Percentiles rank a stretch among this genome's conserved stretches.
These are phyloP conservation scores for Dexiosoma caninum DNA, from an alignment of 2,888 invertebrate genomes.

Conservation along the genomic window DNA sequence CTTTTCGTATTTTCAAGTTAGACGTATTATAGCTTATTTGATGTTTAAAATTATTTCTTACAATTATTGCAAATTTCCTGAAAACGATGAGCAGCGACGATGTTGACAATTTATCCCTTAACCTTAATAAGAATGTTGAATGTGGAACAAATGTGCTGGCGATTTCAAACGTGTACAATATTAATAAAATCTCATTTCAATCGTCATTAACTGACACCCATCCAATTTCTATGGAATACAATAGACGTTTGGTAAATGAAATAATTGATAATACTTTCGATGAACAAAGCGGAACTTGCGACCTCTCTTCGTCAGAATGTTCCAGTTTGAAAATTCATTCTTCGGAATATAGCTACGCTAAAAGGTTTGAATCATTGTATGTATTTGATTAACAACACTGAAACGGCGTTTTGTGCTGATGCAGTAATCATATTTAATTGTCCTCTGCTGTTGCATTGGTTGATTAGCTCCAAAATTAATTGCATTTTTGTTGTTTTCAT, in stretches of 20 bases:
- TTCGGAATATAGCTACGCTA: constrained; percentile 66
- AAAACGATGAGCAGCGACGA: background rate
- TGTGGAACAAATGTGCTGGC: too few relatives aligned
- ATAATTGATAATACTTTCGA: constrained; percentile 68
- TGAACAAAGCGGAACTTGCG: constrained; percentile 67
- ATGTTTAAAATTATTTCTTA: too few relatives aligned
- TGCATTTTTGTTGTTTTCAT: background rate
- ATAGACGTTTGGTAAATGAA: constrained; percentile 62
- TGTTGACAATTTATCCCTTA: too few relatives aligned
- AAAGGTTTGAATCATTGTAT: constrained; percentile 65
- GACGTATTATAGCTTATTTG: too few relatives aligned
- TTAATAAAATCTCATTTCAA: constrained; percentile 53
- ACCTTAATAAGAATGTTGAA: too few relatives aligned
- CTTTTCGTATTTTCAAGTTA: too few relatives aligned
- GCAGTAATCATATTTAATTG: background rate
- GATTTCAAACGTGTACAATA: constrained; percentile 10
- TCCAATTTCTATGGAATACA: constrained; percentile 45
- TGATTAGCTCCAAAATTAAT: background rate
- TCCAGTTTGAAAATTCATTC: constrained; percentile 51
- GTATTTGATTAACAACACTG: background rate
- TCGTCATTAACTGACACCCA: constrained; percentile 1
- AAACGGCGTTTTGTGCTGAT: too few relatives aligned
- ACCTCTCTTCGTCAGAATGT: constrained; percentile 67
- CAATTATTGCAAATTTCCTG: background rate
- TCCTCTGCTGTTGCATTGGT: background rate